These are phyloP conservation scores for Tachyglossus aculeatus DNA, from an alignment of 2,797 vertebrate species.

Conservation along the genomic window DNA sequence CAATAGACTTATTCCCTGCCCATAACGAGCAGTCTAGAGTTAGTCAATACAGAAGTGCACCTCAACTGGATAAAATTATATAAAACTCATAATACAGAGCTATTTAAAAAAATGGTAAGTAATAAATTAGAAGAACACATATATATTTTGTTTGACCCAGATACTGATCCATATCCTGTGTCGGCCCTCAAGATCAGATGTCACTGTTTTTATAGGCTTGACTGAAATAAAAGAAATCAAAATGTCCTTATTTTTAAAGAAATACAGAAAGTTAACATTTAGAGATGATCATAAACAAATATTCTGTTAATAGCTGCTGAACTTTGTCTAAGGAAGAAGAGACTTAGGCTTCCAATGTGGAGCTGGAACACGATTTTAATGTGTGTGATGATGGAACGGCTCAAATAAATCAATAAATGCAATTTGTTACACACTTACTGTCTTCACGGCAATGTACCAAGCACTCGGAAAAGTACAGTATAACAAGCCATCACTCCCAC, in stretches of 20 bases:
- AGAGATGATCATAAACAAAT: constrained; percentile 64
- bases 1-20: too few species aligned
- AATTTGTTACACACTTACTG: too few species aligned
- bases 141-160: constrained; percentile 53
- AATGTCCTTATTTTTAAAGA: constrained; percentile 64
- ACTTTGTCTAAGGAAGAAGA: constrained; percentile 59
- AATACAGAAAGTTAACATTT: constrained; percentile 64
- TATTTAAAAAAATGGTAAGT: constrained; percentile 61
- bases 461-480: too few species aligned
- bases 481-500: too few species aligned
- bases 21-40: too few species aligned
- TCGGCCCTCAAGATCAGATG: constrained; percentile 50
- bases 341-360: constrained; percentile 61
- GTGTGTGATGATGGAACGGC: too few species aligned
- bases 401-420: too few species aligned
- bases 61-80: too few species aligned
- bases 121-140: constrained; percentile 61
- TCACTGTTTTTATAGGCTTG: constrained; percentile 65
- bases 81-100: constrained; percentile 39
- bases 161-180: constrained; percentile 61
- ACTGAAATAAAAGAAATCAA: constrained; percentile 72
- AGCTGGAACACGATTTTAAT: too few species aligned
- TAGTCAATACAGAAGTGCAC: too few species aligned
- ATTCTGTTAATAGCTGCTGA: constrained; percentile 64
- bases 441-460: too few species aligned